Evolutionary conservation across 2,113 vertebrate genomes (phyloP).

Genomic region (Carlito syrichta): DNA sequence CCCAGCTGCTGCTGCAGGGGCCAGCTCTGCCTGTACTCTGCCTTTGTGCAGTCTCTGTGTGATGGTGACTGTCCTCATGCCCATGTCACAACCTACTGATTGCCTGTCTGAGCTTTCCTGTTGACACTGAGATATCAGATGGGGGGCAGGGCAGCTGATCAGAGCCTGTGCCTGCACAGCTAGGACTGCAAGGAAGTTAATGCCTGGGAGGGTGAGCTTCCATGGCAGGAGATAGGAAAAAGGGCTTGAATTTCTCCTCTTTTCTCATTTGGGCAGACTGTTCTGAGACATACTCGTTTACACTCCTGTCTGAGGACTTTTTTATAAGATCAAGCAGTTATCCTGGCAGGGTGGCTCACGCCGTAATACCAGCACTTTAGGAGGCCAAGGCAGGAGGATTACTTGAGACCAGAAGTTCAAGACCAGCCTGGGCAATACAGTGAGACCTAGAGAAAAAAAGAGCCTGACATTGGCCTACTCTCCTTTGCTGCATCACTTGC

Average conservation of each 20-base stretch:
- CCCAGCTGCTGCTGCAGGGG: background rate
- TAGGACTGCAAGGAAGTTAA: background rate
- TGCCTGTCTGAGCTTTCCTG: background rate
- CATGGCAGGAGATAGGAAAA: background rate
- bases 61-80: too few relatives aligned
- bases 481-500: background rate
- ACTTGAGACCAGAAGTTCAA: too few relatives aligned
- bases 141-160: too few relatives aligned
- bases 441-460: too few relatives aligned
- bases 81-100: background rate
- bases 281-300: background rate
- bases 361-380: too few relatives aligned
- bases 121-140: background rate
- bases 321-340: background rate
- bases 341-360: background rate
- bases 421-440: too few relatives aligned
- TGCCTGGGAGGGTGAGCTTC: background rate
- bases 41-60: background rate
- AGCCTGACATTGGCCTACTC: background rate
- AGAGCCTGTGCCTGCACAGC: too few relatives aligned
- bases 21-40: background rate
- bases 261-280: background rate
- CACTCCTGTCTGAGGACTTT: background rate
- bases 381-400: too few relatives aligned
- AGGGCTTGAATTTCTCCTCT: background rate